Conservation (phyloP, 2,888 invertebrate genomes). For the Luffia ferchaultella region DNA sequence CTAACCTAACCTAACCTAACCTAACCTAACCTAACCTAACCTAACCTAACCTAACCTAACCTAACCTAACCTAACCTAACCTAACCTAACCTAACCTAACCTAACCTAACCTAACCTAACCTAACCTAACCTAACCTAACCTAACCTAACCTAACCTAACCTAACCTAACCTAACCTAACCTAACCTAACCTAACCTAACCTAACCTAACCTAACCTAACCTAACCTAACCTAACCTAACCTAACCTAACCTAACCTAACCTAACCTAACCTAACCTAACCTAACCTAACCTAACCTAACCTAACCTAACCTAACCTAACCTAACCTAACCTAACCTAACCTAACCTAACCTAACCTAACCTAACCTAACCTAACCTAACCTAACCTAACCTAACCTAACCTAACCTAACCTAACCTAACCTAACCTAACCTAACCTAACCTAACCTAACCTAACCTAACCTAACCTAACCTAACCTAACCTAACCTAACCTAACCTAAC, state of each 20-base stretch:
- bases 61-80: constrained; percentile 4
- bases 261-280: constrained; percentile 9
- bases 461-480: constrained; percentile 6
- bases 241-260: constrained; percentile 10
- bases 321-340: constrained; percentile 9
- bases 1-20: constrained; percentile 6
- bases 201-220: constrained; percentile 1
- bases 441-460: constrained; percentile 6
- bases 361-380: constrained; percentile 9
- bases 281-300: constrained; percentile 9
- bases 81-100: too few species aligned
- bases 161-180: constrained; percentile 9
- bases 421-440: constrained; percentile 6
- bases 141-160: constrained; percentile 10
- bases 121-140: constrained; percentile 10
- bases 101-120: constrained; percentile 10
- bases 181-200: constrained; percentile 4
- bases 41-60: constrained; percentile 8
- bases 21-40: constrained; percentile 6
- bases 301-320: constrained; percentile 9
- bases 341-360: constrained; percentile 9
- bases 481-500: constrained; percentile 7
- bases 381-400: constrained; percentile 10
- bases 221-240: constrained; percentile 7
- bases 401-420: constrained; percentile 3